These are phyloP conservation scores for Rhynchotus rufescens DNA, from an alignment of 2,797 vertebrate genomes.

Conservation along the genomic window DNA sequence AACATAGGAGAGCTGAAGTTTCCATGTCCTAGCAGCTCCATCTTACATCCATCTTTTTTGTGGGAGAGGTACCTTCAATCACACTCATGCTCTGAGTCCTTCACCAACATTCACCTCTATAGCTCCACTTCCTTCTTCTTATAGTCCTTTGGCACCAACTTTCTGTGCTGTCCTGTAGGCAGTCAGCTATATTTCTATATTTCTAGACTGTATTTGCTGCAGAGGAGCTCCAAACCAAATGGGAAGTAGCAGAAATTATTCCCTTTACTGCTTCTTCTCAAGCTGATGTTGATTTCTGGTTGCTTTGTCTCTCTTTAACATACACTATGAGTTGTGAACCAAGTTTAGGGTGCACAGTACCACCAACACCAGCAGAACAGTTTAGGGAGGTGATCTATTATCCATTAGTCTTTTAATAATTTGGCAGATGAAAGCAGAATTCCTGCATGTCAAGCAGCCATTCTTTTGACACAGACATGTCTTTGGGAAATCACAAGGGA, in stretches of 20 bases:
- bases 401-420: conserved; percentile 42
- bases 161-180: neutral
- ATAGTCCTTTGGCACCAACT: neutral
- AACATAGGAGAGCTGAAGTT: neutral
- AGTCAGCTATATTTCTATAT: accelerated
- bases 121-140: neutral
- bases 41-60: accelerated
- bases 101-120: neutral
- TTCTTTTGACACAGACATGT: neutral
- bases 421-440: conserved; percentile 21
- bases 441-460: neutral
- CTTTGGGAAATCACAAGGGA: neutral
- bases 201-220: neutral
- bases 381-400: conserved; percentile 28
- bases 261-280: neutral
- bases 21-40: neutral
- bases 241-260: neutral
- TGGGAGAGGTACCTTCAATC: accelerated
- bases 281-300: neutral
- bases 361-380: neutral
- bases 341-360: neutral
- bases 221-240: neutral
- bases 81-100: accelerated
- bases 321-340: neutral
- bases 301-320: neutral